A percentile compares a stretch with the other conserved stretches of the same genome.
Evolutionary conservation across 2,888 invertebrate species (phyloP).

Genomic region (Hydraecia micacea): DNA sequence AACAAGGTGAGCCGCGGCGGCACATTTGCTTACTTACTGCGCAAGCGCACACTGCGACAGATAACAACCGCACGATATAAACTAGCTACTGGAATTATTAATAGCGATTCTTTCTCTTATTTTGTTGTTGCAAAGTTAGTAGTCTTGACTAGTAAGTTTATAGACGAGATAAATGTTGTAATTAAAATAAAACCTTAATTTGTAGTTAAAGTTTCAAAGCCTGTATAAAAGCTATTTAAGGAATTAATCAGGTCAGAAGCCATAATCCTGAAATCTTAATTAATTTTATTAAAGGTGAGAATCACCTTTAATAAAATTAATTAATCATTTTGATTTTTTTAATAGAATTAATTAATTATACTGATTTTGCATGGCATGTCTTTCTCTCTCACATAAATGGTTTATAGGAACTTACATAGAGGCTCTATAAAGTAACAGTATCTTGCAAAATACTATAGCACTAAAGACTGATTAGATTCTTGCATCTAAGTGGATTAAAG

Average conservation of each 20-base stretch:
- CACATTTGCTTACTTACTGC: conserved; percentile 63
- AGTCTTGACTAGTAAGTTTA: conserved; percentile 1
- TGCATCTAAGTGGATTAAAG: not conserved
- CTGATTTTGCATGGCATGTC: not conserved
- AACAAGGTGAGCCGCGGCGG: conserved; percentile 52
- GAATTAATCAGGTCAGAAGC: not conserved
- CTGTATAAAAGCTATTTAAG: not conserved
- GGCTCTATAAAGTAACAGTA: not conserved
- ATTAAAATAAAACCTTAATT: conserved; percentile 10
- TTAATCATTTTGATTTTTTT: no score
- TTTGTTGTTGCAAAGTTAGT: not conserved
- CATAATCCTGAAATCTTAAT: not conserved
- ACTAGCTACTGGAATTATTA: conserved; percentile 55
- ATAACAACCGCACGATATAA: conserved; percentile 49
- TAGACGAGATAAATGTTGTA: conserved; percentile 2
- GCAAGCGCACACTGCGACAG: conserved; percentile 44
- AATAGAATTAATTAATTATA: no score
- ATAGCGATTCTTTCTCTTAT: conserved; percentile 25
- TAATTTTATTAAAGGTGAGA: no score
- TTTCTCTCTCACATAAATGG: not conserved
- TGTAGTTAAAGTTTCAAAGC: not conserved
- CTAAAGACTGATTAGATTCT: not conserved
- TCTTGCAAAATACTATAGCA: not conserved
- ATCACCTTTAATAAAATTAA: no score
- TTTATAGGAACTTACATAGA: not conserved